Percentiles rank a stretch among this genome's conserved stretches.
Evolutionary conservation across 1,140 invertebrate genomes (phyloP).

Genomic region (Drosophila lacertosa): DNA sequence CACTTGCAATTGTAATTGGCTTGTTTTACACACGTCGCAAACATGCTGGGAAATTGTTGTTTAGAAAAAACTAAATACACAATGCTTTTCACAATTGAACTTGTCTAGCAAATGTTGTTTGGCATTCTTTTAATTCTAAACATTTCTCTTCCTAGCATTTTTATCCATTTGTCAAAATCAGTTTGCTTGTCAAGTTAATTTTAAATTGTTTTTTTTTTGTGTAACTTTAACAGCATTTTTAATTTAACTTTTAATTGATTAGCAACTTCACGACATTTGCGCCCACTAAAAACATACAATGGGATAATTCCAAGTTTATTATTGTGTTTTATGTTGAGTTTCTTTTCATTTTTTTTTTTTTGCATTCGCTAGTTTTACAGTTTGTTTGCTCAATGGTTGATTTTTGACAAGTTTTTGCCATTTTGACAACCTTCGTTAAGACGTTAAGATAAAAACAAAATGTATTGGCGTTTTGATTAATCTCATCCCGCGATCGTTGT

Average conservation of each 20-base stretch:
- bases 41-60: slow-evolving; percentile 20
- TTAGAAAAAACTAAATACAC: slow-evolving; percentile 10
- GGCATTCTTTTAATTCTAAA: no score
- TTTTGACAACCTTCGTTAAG: slow-evolving; percentile 62
- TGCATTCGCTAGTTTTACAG: slow-evolving; percentile 69
- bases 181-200: slow-evolving; percentile 67
- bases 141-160: no score
- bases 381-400: slow-evolving; percentile 37
- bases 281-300: slow-evolving; percentile 65
- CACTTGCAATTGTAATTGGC: neutral
- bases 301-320: slow-evolving; percentile 36
- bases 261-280: slow-evolving; percentile 71
- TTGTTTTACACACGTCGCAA: neutral
- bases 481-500: slow-evolving; percentile 40
- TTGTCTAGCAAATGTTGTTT: neutral
- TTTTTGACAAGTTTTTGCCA: slow-evolving; percentile 58
- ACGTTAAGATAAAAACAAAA: slow-evolving; percentile 38
- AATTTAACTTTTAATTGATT: slow-evolving; percentile 72
- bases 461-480: slow-evolving; percentile 64
- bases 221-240: slow-evolving; percentile 28
- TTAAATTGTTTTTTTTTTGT: slow-evolving; percentile 33
- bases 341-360: slow-evolving; percentile 43
- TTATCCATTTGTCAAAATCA: slow-evolving; percentile 45
- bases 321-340: slow-evolving; percentile 21
- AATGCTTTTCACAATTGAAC: neutral